phyloP scores from a whole-genome alignment of 2,797 vertebrate genomes.

The Sarcophilus harrisii region DNA sequence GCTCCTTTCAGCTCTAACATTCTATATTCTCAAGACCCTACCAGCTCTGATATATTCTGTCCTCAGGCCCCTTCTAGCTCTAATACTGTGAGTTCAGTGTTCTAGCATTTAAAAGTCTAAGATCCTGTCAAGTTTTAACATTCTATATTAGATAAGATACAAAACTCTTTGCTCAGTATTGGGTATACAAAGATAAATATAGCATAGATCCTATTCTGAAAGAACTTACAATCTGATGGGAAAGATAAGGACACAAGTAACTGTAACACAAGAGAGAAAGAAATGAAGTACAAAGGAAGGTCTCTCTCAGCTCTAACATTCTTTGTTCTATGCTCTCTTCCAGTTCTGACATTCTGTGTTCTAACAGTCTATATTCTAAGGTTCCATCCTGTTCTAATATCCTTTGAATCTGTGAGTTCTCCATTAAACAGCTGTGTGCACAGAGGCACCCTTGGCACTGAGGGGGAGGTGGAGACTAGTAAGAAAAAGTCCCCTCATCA shows the following conservation, averaged over 20 bases:
- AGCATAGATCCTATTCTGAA: background rate
- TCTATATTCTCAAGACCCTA: no score
- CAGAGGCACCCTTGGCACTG: background rate
- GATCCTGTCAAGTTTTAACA: background rate
- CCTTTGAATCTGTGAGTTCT: background rate
- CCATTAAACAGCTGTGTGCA: conserved; percentile 5
- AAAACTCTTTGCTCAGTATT: background rate
- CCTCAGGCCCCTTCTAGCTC: background rate
- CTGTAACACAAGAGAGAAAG: background rate
- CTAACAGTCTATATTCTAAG: background rate
- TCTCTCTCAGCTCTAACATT: background rate
- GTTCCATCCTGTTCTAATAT: background rate
- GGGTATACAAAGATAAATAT: background rate
- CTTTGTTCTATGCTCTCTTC: conserved; percentile 8
- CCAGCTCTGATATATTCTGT: background rate
- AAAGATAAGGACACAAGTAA: background rate
- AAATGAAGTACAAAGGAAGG: background rate
- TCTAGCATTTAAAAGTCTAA: background rate
- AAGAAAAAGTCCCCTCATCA: background rate
- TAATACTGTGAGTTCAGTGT: background rate
- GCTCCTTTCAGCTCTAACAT: background rate
- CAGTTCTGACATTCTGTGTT: background rate
- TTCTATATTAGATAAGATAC: background rate
- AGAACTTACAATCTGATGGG: background rate
- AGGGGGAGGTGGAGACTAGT: background rate